Evolutionary conservation across 2,888 invertebrate genomes (phyloP).

Genomic region (Epistrophe eligans): DNA sequence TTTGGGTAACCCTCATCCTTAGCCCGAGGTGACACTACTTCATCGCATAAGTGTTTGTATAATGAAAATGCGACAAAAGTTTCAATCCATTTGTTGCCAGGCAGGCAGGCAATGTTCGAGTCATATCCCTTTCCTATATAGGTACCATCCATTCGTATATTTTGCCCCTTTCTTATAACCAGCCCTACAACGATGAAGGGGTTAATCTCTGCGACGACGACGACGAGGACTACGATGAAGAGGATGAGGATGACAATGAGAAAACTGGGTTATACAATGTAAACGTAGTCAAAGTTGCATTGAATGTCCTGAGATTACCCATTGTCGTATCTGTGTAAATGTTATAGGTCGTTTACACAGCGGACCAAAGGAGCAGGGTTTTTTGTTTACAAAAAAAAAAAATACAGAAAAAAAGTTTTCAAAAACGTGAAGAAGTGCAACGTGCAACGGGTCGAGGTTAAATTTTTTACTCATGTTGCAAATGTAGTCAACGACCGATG

Average conservation of each 20-base stretch:
- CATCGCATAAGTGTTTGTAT: conserved; percentile 71
- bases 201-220: conserved; percentile 47
- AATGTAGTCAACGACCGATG: conserved; percentile 60
- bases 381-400: not conserved
- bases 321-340: conserved; percentile 32
- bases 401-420: conserved; percentile 1
- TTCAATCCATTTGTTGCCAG: conserved; percentile 61
- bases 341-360: conserved; percentile 28
- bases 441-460: conserved; percentile 59
- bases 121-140: not conserved
- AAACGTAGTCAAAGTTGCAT: conserved; percentile 67
- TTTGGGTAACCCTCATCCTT: conserved; percentile 22
- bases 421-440: conserved; percentile 58
- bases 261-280: conserved; percentile 59
- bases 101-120: conserved; percentile 12
- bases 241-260: conserved; percentile 3
- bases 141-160: not conserved
- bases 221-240: too few species aligned
- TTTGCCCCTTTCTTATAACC: not conserved
- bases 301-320: conserved; percentile 59
- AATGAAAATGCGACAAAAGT: conserved; percentile 74
- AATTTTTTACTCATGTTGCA: conserved; percentile 31
- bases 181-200: not conserved
- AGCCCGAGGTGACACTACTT: conserved; percentile 55
- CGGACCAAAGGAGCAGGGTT: not conserved